Evolutionary conservation across 2,888 invertebrate genomes (phyloP), one percentile per base, ranked within the genome.

Genomic region (Patella depressa): DNA sequence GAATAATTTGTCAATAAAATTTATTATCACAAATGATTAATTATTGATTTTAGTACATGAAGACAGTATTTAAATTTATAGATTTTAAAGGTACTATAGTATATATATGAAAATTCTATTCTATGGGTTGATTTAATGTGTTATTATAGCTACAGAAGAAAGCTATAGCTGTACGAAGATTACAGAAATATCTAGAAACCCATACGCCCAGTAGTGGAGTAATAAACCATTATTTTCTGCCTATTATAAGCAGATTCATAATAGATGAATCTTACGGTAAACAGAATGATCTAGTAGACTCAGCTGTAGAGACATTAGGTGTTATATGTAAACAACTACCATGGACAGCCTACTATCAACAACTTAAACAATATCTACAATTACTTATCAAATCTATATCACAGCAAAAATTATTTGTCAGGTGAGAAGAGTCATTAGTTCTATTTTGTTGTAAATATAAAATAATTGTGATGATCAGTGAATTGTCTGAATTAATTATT

Each of bases 331-430:
- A 93, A 84, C 92, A 96, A 73, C 92, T 98, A 57, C 96, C 97
- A 0, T 98, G 98, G 98, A 94, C 95, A 87, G 95, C 96, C 79
- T 98, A 98, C 87, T 95, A 96, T 88, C 93, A 95, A 0, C 93
- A 97, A 57, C 92, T 99, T 4, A 95, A 95, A 85, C 94, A 94
- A 85, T 98, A 97, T 91, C 92, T 99, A 57, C 93, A 93, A 77
- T 95, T 95, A 92, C 93, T 99, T 89, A 93, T 95, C 0, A 93
- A 93, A 73, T 94, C 95, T 12, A 81, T 89, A 0, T 95, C 96
- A 59, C 95, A 95, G 89, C 97, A 97, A 88, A 97, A 96, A 86
- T 96, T 97, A 86, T 93, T 96, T 78, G 95, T 97, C 12, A 91
- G 89, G 91, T 92, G 83, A 82, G 85, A 72, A 65, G 14, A 24